Conservation (phyloP, 2,888 invertebrate species). For the Lypha dubia region DNA sequence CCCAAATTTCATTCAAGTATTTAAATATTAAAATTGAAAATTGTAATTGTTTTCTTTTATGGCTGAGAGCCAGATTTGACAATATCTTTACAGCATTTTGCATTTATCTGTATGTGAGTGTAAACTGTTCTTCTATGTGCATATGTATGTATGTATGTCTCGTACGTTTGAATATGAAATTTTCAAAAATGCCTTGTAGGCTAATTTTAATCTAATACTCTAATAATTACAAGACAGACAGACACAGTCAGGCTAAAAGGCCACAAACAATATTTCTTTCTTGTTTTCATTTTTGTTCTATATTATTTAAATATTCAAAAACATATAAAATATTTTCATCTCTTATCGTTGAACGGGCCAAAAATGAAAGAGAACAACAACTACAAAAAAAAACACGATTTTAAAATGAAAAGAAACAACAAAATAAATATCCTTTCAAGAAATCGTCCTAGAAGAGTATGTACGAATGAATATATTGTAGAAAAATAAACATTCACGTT, state of each 20-base stretch:
- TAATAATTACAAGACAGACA: slow-evolving; percentile 41
- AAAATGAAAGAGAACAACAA: slow-evolving; percentile 47
- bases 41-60: slow-evolving; percentile 71
- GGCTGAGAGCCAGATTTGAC: slow-evolving; percentile 43
- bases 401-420: slow-evolving; percentile 45
- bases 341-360: slow-evolving; percentile 52
- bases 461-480: slow-evolving; percentile 13
- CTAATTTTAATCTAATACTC: slow-evolving; percentile 75
- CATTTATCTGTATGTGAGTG: slow-evolving; percentile 24
- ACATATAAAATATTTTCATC: slow-evolving; percentile 34
- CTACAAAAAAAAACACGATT: no score
- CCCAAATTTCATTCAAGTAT: slow-evolving; percentile 61
- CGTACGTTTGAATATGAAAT: slow-evolving; percentile 36
- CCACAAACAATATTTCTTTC: slow-evolving; percentile 37
- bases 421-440: slow-evolving; percentile 53
- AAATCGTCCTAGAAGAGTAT: not conserved
- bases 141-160: not conserved
- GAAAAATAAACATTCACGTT: slow-evolving; percentile 28
- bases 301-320: slow-evolving; percentile 44
- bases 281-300: not conserved
- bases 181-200: slow-evolving; percentile 72
- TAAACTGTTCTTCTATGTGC: not conserved
- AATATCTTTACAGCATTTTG: slow-evolving; percentile 21
- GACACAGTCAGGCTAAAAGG: slow-evolving; percentile 56
- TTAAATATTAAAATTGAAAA: slow-evolving; percentile 70